Conservation (phyloP, 2,797 vertebrate genomes). For the Geotria australis region DNA sequence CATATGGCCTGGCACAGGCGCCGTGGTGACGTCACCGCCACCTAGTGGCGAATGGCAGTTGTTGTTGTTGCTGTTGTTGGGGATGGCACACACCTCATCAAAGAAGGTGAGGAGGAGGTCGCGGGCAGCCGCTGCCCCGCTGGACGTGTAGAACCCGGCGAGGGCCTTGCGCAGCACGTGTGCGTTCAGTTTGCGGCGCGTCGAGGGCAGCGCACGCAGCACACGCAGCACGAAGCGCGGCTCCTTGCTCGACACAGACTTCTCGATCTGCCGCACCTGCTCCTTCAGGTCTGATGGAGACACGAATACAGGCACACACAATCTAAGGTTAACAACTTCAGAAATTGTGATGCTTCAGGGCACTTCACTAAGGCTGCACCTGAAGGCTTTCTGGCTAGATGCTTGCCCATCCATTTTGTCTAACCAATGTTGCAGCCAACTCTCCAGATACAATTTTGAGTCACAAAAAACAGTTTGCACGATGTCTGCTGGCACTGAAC, state of each 20-base stretch:
- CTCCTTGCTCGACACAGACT: conserved; percentile 72
- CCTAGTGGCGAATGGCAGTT: no score
- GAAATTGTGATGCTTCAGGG: no score
- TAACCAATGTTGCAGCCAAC: neutral
- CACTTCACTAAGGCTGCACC: no score
- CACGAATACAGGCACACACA: no score
- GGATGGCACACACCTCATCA: conserved; percentile 29
- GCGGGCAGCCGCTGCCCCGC: conserved; percentile 11
- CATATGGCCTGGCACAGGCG: no score
- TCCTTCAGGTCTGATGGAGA: conserved; percentile 43
- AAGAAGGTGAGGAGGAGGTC: conserved; percentile 55
- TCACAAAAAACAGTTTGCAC: no score
- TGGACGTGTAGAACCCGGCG: conserved; percentile 58
- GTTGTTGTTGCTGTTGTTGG: neutral
- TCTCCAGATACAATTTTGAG: neutral
- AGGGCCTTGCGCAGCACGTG: conserved; percentile 61
- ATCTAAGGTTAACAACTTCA: neutral
- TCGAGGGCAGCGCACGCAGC: conserved; percentile 53
- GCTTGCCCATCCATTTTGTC: no score
- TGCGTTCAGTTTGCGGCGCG: conserved; percentile 57
- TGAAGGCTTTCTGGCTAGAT: no score
- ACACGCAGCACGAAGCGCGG: conserved; percentile 62
- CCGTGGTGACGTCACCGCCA: no score
- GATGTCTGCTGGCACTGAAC: no score
- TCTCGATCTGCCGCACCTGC: conserved; percentile 81